Base-by-base conservation (phyloP, 2,888 invertebrate genomes). In the Ormia ochracea region DNA sequence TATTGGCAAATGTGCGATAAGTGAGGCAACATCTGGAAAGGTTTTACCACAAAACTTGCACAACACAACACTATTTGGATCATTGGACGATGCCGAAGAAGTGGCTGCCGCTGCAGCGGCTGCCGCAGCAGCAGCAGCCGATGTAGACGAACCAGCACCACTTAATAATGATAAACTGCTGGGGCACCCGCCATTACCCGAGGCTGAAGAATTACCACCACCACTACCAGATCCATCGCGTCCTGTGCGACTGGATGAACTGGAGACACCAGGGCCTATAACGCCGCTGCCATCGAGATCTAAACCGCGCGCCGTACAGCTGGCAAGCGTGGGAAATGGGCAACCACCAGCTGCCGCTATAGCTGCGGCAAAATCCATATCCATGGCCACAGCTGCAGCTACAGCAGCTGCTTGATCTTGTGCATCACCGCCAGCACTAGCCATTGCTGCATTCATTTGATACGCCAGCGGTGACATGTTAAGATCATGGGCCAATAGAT, bases 41-140 rank as follows among this genome's bases (percentile, higher is more conserved):
- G 96, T 95, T 91, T 96, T 96, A 89, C 96, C 96, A 90, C 96
- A 96, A 91, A 96, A 96, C 91, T 96, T 96, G 93, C 96, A 96
- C 87, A 96, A 91, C 85, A 96, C 96, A 82, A 95, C 95, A 86
- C 93, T 93, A 82, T 93, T 93, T 59, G 94, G 93, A 88, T 94
- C 94, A 85, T 86, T 88, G 77, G 83, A 80, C 78, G 78, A 84
- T 75, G 70, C 83, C 82, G 87, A 85, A 82, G 89, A 83, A 69
- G 84, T 85, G 83, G 85, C 84, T 87, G 82, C 82, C 73, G 82
- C 87, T 78, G 86, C 83, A 81, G 85, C 87, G 79, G 85, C 85
- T 69, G 83, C 86, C 81, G 85, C 87, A 82, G 86, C 86, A 81
- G 84, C 85, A 74, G 85, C 85, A 73, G 87, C 85, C 66, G 87